Conservation (phyloP, 2,113 vertebrate species). For the Rhinopomastus cyanomelas region DNA sequence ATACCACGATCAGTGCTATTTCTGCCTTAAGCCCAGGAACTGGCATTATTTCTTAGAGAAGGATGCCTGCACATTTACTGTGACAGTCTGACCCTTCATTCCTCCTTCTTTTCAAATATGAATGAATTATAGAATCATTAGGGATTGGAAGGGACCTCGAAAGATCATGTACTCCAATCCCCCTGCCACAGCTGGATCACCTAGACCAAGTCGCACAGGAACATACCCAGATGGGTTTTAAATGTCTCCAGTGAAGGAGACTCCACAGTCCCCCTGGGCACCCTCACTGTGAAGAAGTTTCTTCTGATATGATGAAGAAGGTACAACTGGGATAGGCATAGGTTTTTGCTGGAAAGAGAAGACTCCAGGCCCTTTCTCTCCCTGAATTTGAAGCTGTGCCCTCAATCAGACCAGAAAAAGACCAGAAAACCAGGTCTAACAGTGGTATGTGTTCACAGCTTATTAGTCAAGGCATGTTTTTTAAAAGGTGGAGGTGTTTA, state of each 20-base stretch:
- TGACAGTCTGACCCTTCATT: neutral
- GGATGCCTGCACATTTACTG: neutral
- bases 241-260: too few relatives aligned
- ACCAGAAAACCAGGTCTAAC: neutral
- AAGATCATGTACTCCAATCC: too few relatives aligned
- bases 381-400: neutral
- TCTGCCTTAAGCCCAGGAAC: neutral
- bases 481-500: neutral
- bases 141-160: too few relatives aligned
- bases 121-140: too few relatives aligned
- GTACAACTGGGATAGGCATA: neutral
- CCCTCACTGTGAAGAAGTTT: too few relatives aligned
- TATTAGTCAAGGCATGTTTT: neutral
- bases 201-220: too few relatives aligned
- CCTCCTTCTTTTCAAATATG: neutral
- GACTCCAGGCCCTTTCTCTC: neutral
- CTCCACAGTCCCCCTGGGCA: too few relatives aligned
- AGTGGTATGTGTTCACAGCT: neutral
- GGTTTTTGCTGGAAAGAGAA: neutral
- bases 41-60: neutral
- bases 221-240: too few relatives aligned
- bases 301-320: too few relatives aligned
- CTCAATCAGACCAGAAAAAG: neutral
- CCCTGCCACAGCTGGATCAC: too few relatives aligned
- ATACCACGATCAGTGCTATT: neutral